A percentile compares a stretch with the other conserved stretches of the same genome.
Evolutionary conservation across 2,888 invertebrate genomes (phyloP).

Genomic region (Diaphora mendica): DNA sequence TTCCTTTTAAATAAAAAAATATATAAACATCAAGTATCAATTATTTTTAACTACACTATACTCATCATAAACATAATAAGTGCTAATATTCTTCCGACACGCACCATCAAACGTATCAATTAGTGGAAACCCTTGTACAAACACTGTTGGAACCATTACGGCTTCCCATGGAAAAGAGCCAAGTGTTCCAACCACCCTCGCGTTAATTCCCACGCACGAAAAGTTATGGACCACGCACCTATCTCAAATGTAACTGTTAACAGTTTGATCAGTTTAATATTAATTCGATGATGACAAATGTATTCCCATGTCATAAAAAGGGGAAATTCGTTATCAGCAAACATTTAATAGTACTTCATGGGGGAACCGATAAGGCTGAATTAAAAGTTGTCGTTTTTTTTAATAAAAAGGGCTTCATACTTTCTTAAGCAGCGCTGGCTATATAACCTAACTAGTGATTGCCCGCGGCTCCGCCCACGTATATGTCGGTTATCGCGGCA

Average conservation of each 20-base stretch:
- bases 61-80: slow-evolving; percentile 12
- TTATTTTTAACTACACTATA: neutral
- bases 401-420: neutral
- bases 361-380: slow-evolving; percentile 35
- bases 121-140: slow-evolving; percentile 59
- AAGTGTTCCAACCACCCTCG: slow-evolving; percentile 65
- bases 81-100: slow-evolving; percentile 64
- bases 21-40: neutral
- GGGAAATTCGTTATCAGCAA: slow-evolving; percentile 32
- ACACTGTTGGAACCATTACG: slow-evolving; percentile 54
- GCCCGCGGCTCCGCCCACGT: too few relatives aligned
- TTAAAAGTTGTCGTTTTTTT: neutral
- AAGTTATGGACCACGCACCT: slow-evolving; percentile 41
- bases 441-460: too few relatives aligned
- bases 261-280: slow-evolving; percentile 41
- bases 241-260: slow-evolving; percentile 33
- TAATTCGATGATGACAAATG: slow-evolving; percentile 37
- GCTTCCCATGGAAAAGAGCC: slow-evolving; percentile 75
- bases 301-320: slow-evolving; percentile 34
- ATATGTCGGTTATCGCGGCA: too few relatives aligned
- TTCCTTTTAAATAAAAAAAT: neutral
- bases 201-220: slow-evolving; percentile 66
- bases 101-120: slow-evolving; percentile 71
- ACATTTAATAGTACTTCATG: slow-evolving; percentile 44
- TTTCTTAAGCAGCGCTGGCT: neutral